A percentile compares a stretch with the other conserved stretches of the same genome.
Conservation (phyloP, 1,140 invertebrate species). For the Pogonomyrmex californicus region DNA sequence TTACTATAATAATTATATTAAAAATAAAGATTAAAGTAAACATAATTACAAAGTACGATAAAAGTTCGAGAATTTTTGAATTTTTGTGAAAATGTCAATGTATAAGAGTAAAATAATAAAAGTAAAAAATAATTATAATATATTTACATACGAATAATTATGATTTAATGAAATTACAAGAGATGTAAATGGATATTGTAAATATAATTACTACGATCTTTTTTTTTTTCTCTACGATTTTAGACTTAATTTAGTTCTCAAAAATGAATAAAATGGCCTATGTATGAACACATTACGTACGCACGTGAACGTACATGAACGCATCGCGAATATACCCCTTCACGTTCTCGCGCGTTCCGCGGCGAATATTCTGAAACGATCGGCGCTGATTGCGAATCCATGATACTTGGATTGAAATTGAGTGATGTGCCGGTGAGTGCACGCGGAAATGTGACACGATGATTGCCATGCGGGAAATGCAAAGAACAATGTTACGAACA, state of each 20-base stretch:
- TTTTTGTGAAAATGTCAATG: neutral
- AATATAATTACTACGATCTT: neutral
- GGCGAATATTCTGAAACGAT: conserved; percentile 63
- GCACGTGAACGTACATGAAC: conserved; percentile 6
- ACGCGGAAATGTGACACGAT: conserved; percentile 10
- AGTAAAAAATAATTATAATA: neutral
- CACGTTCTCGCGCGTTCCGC: conserved; percentile 37
- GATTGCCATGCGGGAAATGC: neutral
- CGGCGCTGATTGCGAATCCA: conserved; percentile 51
- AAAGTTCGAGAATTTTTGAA: neutral
- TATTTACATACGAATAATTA: neutral
- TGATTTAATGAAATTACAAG: neutral
- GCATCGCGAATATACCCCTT: neutral
- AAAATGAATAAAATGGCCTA: neutral
- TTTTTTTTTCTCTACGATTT: neutral
- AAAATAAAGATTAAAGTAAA: conserved; percentile 4
- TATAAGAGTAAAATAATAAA: neutral
- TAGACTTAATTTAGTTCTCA: neutral
- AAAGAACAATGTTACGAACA: neutral
- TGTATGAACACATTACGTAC: neutral
- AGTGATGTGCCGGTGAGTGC: conserved; percentile 4
- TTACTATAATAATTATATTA: neutral
- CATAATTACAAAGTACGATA: neutral
- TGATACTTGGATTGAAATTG: conserved; percentile 59
- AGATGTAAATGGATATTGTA: neutral